These are phyloP conservation scores for Brachystomella parvula DNA, from an alignment of 1,140 invertebrate species.

Conservation along the genomic window DNA sequence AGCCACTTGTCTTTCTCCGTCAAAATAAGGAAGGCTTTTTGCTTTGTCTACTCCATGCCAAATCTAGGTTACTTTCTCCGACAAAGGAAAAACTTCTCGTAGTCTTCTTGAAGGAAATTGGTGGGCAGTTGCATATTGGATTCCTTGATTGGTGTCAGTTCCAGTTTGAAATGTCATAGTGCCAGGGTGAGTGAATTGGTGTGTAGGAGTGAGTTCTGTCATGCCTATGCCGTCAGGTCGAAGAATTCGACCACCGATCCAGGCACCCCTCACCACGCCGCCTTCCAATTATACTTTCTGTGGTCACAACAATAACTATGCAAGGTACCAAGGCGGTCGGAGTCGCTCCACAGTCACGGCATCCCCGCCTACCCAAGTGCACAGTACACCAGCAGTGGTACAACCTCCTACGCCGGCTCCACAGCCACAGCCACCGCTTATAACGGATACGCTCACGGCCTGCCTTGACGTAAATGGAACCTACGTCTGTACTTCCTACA, in stretches of 20 bases:
- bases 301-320: not conserved
- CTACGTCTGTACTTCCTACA: constrained; percentile 54
- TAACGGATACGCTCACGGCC: constrained; percentile 45
- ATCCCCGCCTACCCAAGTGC: not conserved
- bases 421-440: constrained; percentile 29
- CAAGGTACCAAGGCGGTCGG: constrained; percentile 1
- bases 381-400: not conserved
- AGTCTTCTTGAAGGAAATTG: too few species aligned
- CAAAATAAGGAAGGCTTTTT: too few species aligned
- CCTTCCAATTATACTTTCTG: not conserved
- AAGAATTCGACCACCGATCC: not conserved
- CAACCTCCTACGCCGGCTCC: not conserved
- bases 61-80: too few species aligned
- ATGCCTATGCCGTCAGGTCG: constrained; percentile 2
- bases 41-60: too few species aligned
- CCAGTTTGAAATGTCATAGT: too few species aligned
- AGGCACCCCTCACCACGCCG: not conserved
- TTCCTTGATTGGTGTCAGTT: too few species aligned
- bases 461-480: constrained; percentile 52
- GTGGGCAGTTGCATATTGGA: too few species aligned
- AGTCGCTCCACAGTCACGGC: not conserved
- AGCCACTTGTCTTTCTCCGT: too few species aligned
- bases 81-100: too few species aligned
- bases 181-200: too few species aligned
- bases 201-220: too few species aligned